These are phyloP conservation scores for Pomatostomus ruficeps DNA, from an alignment of 2,113 vertebrate genomes.

Conservation along the genomic window DNA sequence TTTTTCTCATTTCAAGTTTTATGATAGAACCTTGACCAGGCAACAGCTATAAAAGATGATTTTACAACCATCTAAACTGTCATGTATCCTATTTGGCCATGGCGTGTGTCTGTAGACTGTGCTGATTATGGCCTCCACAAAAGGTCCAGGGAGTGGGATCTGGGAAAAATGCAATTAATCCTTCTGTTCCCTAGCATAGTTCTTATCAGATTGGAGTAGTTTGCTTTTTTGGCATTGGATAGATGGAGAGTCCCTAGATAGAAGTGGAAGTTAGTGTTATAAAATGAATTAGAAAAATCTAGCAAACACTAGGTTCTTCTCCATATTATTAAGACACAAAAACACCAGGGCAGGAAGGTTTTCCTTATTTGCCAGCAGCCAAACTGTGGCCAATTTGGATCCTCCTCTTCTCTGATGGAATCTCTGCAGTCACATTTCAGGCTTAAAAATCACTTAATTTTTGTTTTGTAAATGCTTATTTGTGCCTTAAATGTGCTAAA, in stretches of 20 bases:
- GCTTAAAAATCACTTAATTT: constrained; percentile 43
- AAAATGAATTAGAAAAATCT: constrained; percentile 19
- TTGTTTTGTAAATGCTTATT: constrained; percentile 40
- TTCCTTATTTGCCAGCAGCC: constrained; percentile 9
- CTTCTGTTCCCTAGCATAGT: neutral
- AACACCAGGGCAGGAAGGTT: constrained; percentile 1
- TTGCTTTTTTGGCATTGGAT: neutral
- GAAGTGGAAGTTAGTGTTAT: neutral
- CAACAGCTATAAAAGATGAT: neutral
- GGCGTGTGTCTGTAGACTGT: neutral
- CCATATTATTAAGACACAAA: neutral
- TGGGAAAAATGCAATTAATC: neutral
- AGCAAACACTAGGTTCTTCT: neutral
- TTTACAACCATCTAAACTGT: neutral
- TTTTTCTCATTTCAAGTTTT: neutral
- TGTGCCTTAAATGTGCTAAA: constrained; percentile 25
- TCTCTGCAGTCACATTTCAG: constrained; percentile 13
- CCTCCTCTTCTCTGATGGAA: neutral
- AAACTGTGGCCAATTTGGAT: constrained; percentile 29
- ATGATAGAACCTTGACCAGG: neutral
- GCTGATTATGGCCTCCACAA: neutral
- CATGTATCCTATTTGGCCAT: neutral
- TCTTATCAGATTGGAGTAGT: neutral
- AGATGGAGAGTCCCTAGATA: neutral
- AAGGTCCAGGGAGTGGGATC: neutral